Conservation (phyloP, 2,888 invertebrate species). For the Microdon myrmicae region DNA sequence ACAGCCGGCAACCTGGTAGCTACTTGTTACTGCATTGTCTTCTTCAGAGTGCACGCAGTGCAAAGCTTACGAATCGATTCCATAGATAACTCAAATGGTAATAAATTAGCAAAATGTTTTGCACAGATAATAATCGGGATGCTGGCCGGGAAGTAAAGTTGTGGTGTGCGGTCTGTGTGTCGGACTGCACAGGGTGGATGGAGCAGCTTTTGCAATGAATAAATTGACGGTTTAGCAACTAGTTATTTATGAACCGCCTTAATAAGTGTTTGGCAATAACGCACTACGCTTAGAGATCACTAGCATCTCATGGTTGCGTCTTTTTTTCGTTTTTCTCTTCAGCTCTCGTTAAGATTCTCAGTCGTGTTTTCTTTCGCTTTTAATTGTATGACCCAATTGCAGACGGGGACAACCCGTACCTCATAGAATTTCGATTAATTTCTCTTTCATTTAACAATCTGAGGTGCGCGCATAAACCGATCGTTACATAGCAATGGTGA, state of each 20-base stretch:
- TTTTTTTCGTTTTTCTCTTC: background rate
- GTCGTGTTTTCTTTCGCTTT: constrained; percentile 23
- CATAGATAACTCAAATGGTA: constrained; percentile 45
- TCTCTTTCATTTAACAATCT: constrained; percentile 47
- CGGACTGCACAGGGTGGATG: background rate
- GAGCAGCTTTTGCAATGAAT: constrained; percentile 11
- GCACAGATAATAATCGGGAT: no score
- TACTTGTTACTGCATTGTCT: constrained; percentile 36
- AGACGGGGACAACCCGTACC: constrained; percentile 42
- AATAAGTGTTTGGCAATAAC: constrained; percentile 9
- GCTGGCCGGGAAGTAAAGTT: background rate
- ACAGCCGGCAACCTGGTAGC: constrained; percentile 20
- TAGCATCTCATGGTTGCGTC: constrained; percentile 2
- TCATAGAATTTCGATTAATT: constrained; percentile 50
- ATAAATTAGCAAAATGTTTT: constrained; percentile 36
- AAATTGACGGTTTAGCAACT: constrained; percentile 21
- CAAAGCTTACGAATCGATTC: constrained; percentile 30
- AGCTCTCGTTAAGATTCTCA: no score
- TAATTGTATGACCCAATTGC: constrained; percentile 44
- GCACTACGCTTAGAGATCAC: constrained; percentile 7
- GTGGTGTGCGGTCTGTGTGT: background rate
- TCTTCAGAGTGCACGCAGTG: constrained; percentile 30
- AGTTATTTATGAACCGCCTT: constrained; percentile 21
- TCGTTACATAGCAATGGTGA: constrained; percentile 13
- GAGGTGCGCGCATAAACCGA: constrained; percentile 26